These are phyloP conservation scores for Vimba vimba DNA, from an alignment of 2,113 vertebrate species.

Conservation along the genomic window DNA sequence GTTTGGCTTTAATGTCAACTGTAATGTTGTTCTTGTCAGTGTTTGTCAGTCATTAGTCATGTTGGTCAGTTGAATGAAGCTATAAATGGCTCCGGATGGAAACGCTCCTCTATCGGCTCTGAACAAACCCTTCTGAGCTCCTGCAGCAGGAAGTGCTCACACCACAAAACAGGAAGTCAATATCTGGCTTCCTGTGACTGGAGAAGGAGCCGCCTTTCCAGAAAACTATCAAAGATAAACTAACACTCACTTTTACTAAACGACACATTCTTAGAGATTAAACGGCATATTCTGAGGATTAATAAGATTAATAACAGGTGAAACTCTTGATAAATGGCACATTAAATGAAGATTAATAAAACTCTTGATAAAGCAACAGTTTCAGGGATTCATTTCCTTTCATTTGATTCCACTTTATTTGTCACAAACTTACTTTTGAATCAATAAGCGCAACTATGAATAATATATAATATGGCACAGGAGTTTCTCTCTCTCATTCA, in stretches of 20 bases:
- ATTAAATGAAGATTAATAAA: no score
- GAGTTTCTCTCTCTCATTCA: no score
- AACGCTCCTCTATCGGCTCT: neutral
- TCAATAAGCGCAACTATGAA: no score
- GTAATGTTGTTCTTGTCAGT: neutral
- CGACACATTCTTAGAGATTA: neutral
- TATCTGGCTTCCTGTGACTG: constrained; percentile 68
- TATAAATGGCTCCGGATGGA: neutral
- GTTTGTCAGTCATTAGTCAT: neutral
- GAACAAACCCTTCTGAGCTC: neutral
- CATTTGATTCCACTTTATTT: no score
- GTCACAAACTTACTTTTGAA: no score
- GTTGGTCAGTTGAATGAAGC: neutral
- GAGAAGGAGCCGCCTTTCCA: constrained; percentile 43
- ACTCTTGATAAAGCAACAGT: no score
- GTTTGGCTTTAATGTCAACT: neutral
- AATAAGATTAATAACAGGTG: neutral
- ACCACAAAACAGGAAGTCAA: constrained; percentile 72
- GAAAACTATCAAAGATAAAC: neutral
- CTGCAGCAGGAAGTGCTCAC: constrained; percentile 61
- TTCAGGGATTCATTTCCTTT: no score
- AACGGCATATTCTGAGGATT: neutral
- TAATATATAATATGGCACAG: no score
- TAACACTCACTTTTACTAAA: neutral
- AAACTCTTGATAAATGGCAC: no score